These are phyloP conservation scores for Cryptus viduatorius DNA, from an alignment of 2,888 invertebrate genomes.

Conservation along the genomic window DNA sequence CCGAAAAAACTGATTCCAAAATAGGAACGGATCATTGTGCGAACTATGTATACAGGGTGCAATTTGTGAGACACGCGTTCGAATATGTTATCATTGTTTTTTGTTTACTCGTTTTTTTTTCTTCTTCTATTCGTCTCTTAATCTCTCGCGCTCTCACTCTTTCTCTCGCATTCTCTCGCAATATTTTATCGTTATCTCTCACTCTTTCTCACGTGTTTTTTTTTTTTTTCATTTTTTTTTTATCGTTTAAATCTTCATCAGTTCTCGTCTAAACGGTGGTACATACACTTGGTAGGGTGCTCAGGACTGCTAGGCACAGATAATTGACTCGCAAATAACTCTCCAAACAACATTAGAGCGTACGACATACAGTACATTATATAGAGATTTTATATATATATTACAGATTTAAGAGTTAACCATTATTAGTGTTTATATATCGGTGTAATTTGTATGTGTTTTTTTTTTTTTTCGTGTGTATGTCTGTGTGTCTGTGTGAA, in stretches of 20 bases:
- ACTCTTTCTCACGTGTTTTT: constrained; percentile 46
- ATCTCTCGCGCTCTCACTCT: constrained; percentile 60
- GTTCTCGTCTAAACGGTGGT: constrained; percentile 83
- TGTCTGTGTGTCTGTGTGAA: constrained; percentile 52
- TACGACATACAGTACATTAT: constrained; percentile 84
- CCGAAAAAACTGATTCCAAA: constrained; percentile 82
- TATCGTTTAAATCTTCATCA: constrained; percentile 74
- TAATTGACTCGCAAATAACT: constrained; percentile 88
- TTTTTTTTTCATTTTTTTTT: constrained; percentile 17
- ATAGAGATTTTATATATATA: constrained; percentile 62
- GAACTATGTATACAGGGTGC: constrained; percentile 83
- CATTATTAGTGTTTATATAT: constrained; percentile 66
- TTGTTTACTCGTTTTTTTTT: constrained; percentile 58
- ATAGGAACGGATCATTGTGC: constrained; percentile 83
- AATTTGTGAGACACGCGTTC: constrained; percentile 77
- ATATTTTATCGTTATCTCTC: constrained; percentile 63
- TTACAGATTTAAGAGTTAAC: constrained; percentile 63
- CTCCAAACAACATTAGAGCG: constrained; percentile 85
- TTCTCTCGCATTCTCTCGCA: constrained; percentile 59
- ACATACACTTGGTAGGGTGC: constrained; percentile 84
- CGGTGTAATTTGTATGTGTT: constrained; percentile 54
- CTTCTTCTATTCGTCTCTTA: constrained; percentile 72
- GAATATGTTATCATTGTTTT: constrained; percentile 61
- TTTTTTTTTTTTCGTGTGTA: constrained; percentile 33
- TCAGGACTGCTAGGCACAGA: constrained; percentile 87